Percentiles rank a stretch among this genome's conserved stretches.
Conservation (phyloP, 2,113 vertebrate genomes). For the Thermophis baileyi region DNA sequence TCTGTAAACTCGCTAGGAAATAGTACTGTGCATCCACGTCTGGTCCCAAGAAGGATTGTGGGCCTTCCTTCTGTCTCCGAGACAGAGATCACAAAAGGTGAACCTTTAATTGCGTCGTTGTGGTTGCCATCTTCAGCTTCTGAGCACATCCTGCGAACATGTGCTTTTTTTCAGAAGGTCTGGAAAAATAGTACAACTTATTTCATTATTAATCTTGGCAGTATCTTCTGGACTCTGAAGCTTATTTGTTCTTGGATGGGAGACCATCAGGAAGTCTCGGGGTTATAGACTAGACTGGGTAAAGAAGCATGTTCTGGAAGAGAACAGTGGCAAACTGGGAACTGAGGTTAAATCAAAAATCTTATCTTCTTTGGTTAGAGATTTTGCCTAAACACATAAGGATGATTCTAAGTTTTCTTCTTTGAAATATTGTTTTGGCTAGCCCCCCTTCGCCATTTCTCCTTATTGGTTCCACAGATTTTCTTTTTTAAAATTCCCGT, state of each 20-base stretch:
- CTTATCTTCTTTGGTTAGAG: neutral
- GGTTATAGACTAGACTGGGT: neutral
- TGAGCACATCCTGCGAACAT: neutral
- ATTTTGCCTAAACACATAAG: neutral
- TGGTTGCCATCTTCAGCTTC: fast-evolving
- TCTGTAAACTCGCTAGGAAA: neutral
- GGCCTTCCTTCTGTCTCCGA: neutral
- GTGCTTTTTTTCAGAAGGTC: neutral
- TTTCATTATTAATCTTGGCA: neutral
- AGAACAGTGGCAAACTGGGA: neutral
- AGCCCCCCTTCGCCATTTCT: neutral
- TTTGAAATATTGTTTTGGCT: neutral
- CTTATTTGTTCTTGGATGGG: neutral
- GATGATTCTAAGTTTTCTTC: neutral
- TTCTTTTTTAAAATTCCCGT: neutral
- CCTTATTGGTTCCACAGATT: neutral
- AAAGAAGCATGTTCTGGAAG: neutral
- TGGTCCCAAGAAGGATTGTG: no score
- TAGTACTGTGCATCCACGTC: neutral
- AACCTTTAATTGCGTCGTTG: neutral
- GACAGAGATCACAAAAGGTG: neutral
- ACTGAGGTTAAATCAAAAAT: neutral
- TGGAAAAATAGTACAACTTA: neutral
- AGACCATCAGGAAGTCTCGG: neutral
- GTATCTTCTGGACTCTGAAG: neutral